Evolutionary conservation across 2,797 vertebrate genomes (phyloP), one percentile per base, ranked within the genome.

Genomic region (Lindbergichthys nudifrons): DNA sequence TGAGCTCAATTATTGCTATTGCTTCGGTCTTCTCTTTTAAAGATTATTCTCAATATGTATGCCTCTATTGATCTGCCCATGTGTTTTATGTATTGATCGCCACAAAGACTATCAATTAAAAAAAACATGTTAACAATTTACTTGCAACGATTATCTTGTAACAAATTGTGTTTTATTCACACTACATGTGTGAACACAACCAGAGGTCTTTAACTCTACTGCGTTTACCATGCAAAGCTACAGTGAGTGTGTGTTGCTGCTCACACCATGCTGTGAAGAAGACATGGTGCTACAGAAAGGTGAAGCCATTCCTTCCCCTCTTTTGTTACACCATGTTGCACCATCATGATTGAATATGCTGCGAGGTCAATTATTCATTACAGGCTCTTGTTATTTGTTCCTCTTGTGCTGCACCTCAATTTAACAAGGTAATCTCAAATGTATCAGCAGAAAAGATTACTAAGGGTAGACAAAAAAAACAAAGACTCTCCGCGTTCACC

Each of bases 281-380:
- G 26, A 26, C 26, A 2, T 1, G 1, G 43, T 51, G 43, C 3
- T 51, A 45, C 45, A 69, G 32, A 14, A 53, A 76, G 57, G 36
- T 72, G n/a, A 59, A 57, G 36, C 64, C 3, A 64, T 56, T 65
- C 74, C 45, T 51, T n/a, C 41, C 42, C 19, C 14, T 59, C 13
- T 46, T 11, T 32, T 71, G 77, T 87, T 77, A 54, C 83, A 70
- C 36, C 3, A 19, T 50, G 71, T 77, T 90, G 75, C 84, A 71
- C 61, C 81, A 81, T 65, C 58, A 2, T 67, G 54, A 67, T 63
- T 70, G 51, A 73, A 79, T 57, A 76, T 58, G 62, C 85, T 60
- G 73, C 75, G 72, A 75, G 57, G 73, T 89, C 75, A 76, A 74
- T 85, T 71, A 88, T 80, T 82, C 61, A 85, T 83, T 51, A 70